phyloP scores from a whole-genome alignment of 2,888 invertebrate genomes.

The Dione juno region DNA sequence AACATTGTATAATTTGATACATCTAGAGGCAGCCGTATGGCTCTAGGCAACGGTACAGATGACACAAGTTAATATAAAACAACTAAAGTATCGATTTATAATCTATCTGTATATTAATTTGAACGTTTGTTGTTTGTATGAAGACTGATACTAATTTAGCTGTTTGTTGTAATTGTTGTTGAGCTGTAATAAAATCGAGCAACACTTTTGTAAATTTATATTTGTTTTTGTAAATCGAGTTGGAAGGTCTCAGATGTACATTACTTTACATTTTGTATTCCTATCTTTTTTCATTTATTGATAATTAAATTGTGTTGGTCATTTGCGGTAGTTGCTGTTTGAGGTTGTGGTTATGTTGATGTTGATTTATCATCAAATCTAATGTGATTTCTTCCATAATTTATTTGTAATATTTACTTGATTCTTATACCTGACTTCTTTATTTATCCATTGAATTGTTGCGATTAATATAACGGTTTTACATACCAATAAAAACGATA shows the following conservation, averaged over 20 bases:
- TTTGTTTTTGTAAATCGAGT: constrained; percentile 18
- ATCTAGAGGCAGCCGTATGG: constrained; percentile 25
- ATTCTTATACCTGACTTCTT: constrained; percentile 11
- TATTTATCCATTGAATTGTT: constrained; percentile 2
- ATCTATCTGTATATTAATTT: constrained; percentile 43
- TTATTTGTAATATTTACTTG: constrained; percentile 5
- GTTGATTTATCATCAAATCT: constrained; percentile 22
- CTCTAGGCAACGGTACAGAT: constrained; percentile 8
- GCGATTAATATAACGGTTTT: no score
- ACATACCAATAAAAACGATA: no score
- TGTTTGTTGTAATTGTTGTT: constrained; percentile 51
- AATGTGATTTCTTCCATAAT: constrained; percentile 20
- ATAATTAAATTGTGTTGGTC: constrained; percentile 27
- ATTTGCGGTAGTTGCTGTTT: constrained; percentile 14
- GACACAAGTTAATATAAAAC: constrained; percentile 7
- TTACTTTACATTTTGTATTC: constrained; percentile 19
- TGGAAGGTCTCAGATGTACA: constrained; percentile 16
- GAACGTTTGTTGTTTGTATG: constrained; percentile 66
- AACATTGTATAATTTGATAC: constrained; percentile 34
- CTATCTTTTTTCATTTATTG: constrained; percentile 16
- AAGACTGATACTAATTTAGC: constrained; percentile 70
- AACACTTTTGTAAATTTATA: constrained; percentile 16
- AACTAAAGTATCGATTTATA: constrained; percentile 24
- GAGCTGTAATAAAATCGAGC: constrained; percentile 2
- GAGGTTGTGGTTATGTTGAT: constrained; percentile 21